Evolutionary conservation across 2,888 invertebrate species (phyloP).

Genomic region (Leucania comma): DNA sequence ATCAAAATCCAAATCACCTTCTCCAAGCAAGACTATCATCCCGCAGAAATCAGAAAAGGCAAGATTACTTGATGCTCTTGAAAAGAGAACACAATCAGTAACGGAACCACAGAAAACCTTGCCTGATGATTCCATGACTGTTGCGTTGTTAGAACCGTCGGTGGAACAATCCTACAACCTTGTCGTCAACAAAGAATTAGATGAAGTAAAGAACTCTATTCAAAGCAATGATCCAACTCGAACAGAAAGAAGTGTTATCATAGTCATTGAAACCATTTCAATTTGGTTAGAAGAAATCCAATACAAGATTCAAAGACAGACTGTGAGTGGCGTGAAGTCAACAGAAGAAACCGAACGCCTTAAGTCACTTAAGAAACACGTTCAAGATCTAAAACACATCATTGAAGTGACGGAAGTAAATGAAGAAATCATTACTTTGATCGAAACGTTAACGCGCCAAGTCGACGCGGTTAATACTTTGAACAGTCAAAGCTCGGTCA

Average conservation of each 20-base stretch:
- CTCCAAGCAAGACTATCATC: slow-evolving; percentile 80
- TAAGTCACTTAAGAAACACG: slow-evolving; percentile 87
- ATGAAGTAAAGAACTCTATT: slow-evolving; percentile 91
- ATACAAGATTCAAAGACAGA: slow-evolving; percentile 92
- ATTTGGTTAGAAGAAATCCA: slow-evolving; percentile 96
- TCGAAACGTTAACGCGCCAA: slow-evolving; percentile 92
- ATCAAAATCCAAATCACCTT: slow-evolving; percentile 88
- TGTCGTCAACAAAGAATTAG: slow-evolving; percentile 91
- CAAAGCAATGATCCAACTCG: slow-evolving; percentile 89
- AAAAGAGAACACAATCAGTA: slow-evolving; percentile 82
- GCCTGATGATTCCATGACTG: slow-evolving; percentile 78
- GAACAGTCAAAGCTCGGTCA: slow-evolving; percentile 83
- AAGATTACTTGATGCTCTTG: slow-evolving; percentile 80
- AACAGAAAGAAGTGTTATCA: slow-evolving; percentile 93
- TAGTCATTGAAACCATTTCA: slow-evolving; percentile 95
- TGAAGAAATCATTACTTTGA: slow-evolving; percentile 92
- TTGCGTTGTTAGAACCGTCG: slow-evolving; percentile 82
- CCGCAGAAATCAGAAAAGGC: slow-evolving; percentile 80
- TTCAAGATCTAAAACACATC: slow-evolving; percentile 91
- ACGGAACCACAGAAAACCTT: slow-evolving; percentile 73
- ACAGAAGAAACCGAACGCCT: slow-evolving; percentile 79
- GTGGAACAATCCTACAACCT: slow-evolving; percentile 85
- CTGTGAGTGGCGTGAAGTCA: slow-evolving; percentile 72
- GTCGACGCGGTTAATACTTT: slow-evolving; percentile 93
- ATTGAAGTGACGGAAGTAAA: slow-evolving; percentile 93